Evolutionary conservation across 1,140 invertebrate genomes (phyloP).

Genomic region (Schlechtendalia chinensis): DNA sequence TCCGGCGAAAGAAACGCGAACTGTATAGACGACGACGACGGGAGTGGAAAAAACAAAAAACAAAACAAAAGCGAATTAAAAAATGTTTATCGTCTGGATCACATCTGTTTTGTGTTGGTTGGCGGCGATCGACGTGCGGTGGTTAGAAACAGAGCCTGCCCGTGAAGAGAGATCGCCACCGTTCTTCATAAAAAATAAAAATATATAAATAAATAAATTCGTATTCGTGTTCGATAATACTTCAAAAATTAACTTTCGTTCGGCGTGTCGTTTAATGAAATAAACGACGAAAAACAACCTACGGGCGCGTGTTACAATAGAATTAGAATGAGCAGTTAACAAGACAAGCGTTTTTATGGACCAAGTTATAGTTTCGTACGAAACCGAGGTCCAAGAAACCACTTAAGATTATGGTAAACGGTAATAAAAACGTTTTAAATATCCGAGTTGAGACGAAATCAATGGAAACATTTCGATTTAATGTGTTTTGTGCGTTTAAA

Average conservation of each 20-base stretch:
- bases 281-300: not conserved
- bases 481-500: not conserved
- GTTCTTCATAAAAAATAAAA: conserved; percentile 28
- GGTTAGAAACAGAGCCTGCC: not conserved
- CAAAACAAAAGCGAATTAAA: no score
- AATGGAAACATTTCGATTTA: no score
- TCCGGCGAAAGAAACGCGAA: not conserved
- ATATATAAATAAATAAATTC: conserved; percentile 8
- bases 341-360: not conserved
- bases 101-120: conserved; percentile 45
- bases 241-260: conserved; percentile 13
- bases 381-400: not conserved
- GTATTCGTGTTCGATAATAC: conserved; percentile 16
- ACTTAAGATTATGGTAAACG: not conserved
- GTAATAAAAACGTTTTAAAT: not conserved
- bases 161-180: not conserved
- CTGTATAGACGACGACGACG: not conserved
- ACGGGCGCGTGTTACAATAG: not conserved
- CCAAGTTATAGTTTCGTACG: not conserved
- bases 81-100: conserved; percentile 36
- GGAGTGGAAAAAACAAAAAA: not conserved
- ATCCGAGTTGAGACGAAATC: not conserved
- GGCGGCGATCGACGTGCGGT: conserved; percentile 27
- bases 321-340: not conserved
- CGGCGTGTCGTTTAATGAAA: not conserved